Evolutionary conservation across 2,113 vertebrate genomes (phyloP), one percentile per base, ranked within the genome.

Genomic region (Pontoporia blainvillei): DNA sequence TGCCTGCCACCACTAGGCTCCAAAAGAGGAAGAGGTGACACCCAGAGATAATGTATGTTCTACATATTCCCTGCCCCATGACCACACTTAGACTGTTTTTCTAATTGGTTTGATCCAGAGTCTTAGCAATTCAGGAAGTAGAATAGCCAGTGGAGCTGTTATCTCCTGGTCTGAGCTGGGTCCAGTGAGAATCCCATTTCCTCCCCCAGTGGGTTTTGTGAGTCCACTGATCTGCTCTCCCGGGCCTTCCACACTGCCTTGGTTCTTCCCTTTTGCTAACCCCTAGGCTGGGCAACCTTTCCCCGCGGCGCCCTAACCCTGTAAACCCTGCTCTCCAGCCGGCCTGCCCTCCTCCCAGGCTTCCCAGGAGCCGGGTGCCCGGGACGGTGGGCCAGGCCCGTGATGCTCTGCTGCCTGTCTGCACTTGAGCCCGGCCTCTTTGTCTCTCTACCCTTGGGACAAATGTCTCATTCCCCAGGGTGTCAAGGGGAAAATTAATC

Each of bases 401-500:
- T 0, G 2, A 36, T 0, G 44, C 17, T 64, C 86, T 0, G 0
- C 9, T 0, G 13, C 49, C 71, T 0, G 6, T 21, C 75, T 1
- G 52, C 34, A 2, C 54, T 46, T 2, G 52, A 72, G 83, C 54
- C 67, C 83, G 10, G 66, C 62, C 57, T 96, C 97, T 96, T 93
- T 93, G 97, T 97, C 93, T 96, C 82, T 78, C 97, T 96, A 94
- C 98, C 96, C 98, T 98, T 97, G 97, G 98, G 98, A 98, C 97
- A 90, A 97, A 97, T 81, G 98, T 97, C 97, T 97, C 97, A 96
- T 98, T 98, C 98, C 97, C 98, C 95, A 93, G 98, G 98, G 98
- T 96, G 98, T 98, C 97, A 97, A 98, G 98, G 98, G 98, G 98
- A 97, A 92, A 96, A 98, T 98, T 98, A 98, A 98, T 98, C 98